Evolutionary conservation across 2,797 vertebrate genomes (phyloP), one percentile per base, ranked within the genome.

Genomic region (Anguilla obscura): DNA sequence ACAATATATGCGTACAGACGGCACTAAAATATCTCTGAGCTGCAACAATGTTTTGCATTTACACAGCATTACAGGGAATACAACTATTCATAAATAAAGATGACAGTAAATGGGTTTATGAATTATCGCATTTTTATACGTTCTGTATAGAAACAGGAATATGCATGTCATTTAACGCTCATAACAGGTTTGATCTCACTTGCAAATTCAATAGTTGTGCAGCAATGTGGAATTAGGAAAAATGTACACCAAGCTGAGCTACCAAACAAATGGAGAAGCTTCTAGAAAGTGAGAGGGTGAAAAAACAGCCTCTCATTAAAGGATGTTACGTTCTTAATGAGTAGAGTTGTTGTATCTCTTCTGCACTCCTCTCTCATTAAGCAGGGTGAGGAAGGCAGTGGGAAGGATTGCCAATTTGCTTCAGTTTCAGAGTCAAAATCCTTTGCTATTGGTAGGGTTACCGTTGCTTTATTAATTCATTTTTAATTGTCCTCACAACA

Each of bases 381-480:
- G 79, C 33, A 40, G 63, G 63, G 80, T n/a, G 40, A 52, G 79
- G 74, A 27, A 82, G 58, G 76, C 14, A 24, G 54, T 24, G 30
- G 76, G 79, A 45, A 54, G 87, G 84, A 80, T 56, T 84, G 40
- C 60, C 79, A 6, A 85, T 88, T 48, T 80, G 88, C 85, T 84
- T 50, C 52, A 85, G 85, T 30, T 76, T 36, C 85, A 40, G 24
- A 82, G 85, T 84, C 74, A 58, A 79, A 85, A 87, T 63, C 54
- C 76, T 84, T 40, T 63, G 76, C 87, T 69, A 86, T 87, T 87
- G 85, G 69, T 79, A 60, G 85, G 58, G 66, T 86, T 90, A 88
- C 86, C 90, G 88, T 89, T 88, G 69, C 83, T 88, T 86, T 88
- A 86, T 89, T 89, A 89, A 90, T 91, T 87, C 90, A 88, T 89